These are phyloP conservation scores for Oceanodroma tethys DNA, from an alignment of 2,113 vertebrate species.

Conservation along the genomic window DNA sequence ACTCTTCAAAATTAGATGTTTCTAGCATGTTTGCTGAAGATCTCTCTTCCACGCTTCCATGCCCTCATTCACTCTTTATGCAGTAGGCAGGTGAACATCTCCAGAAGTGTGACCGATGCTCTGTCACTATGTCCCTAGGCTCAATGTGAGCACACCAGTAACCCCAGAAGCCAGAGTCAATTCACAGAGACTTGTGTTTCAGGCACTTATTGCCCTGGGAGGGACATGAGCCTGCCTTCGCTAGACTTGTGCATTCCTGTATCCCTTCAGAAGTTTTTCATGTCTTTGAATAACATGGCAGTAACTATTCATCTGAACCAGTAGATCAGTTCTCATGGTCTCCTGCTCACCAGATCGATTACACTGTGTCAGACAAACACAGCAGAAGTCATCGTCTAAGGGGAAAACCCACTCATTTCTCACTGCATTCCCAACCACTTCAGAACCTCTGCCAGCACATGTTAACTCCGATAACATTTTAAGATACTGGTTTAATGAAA, in stretches of 20 bases:
- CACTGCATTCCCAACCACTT: not conserved
- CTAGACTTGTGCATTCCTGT: not conserved
- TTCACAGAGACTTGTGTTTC: rapidly evolving
- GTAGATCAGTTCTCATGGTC: constrained; percentile 18
- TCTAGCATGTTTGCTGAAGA: not conserved
- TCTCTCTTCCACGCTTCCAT: not conserved
- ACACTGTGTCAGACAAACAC: constrained; percentile 23
- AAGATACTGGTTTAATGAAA: constrained; percentile 10
- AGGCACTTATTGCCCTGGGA: rapidly evolving
- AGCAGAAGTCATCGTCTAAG: not conserved
- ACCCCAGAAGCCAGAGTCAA: not conserved
- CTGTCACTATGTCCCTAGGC: not conserved
- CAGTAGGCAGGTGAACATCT: not conserved
- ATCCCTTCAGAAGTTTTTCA: not conserved
- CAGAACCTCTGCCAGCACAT: constrained; percentile 38
- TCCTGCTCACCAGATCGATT: constrained; percentile 20
- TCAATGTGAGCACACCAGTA: rapidly evolving
- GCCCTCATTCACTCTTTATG: not conserved
- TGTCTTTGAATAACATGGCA: not conserved
- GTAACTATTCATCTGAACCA: not conserved
- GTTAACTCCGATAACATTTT: not conserved
- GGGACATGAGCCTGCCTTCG: rapidly evolving
- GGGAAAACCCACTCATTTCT: constrained; percentile 54
- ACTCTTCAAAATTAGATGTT: not conserved
- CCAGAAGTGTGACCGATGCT: rapidly evolving